These are phyloP conservation scores for Rugalucina vietnamica DNA, from an alignment of 2,888 invertebrate genomes.

Conservation along the genomic window DNA sequence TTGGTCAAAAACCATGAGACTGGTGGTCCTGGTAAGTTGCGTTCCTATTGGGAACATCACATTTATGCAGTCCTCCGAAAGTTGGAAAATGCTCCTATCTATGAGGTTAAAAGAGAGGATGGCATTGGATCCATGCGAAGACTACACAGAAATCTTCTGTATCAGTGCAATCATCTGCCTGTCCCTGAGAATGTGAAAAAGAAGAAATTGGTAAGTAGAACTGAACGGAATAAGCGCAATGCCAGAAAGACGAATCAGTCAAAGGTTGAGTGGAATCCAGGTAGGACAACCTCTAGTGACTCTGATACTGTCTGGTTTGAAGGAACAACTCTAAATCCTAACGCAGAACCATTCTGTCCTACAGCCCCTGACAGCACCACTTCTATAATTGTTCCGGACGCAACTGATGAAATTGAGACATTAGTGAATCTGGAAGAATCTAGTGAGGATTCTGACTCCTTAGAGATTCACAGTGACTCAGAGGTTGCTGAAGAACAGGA, in stretches of 20 bases:
- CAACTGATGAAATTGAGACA: not conserved
- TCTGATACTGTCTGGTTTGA: not conserved
- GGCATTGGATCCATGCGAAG: conserved; percentile 20
- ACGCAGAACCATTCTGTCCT: not conserved
- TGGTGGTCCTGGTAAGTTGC: conserved; percentile 53
- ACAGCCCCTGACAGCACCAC: not conserved
- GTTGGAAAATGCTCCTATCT: conserved; percentile 24
- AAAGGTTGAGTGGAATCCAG: not conserved
- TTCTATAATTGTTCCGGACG: no score
- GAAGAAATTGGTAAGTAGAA: not conserved
- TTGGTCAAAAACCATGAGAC: conserved; percentile 41
- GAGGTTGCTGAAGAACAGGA: not conserved
- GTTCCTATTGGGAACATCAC: conserved; percentile 47
- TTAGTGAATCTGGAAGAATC: not conserved
- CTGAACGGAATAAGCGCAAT: not conserved
- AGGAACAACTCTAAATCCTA: not conserved
- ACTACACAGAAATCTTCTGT: conserved; percentile 42
- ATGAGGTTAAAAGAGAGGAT: conserved; percentile 40
- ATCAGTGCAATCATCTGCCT: conserved; percentile 33
- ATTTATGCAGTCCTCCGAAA: conserved; percentile 31
- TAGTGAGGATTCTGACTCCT: not conserved
- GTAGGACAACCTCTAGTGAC: not conserved
- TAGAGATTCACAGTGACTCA: not conserved
- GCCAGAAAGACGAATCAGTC: not conserved
- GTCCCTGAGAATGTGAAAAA: not conserved